phyloP scores from a whole-genome alignment of 2,888 invertebrate genomes.

The Muschampia staudingeri region DNA sequence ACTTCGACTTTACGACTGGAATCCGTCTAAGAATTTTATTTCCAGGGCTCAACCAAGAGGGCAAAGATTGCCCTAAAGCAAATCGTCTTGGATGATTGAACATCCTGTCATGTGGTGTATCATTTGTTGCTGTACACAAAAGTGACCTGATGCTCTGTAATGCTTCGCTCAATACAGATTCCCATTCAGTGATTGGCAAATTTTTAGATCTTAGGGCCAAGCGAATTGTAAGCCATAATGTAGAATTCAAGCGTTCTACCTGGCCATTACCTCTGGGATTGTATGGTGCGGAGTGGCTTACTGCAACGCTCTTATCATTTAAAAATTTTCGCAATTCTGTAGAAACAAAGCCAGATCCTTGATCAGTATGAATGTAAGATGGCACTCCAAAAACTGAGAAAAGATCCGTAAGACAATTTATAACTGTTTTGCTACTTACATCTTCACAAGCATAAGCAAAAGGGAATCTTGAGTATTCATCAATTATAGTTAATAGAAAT shows the following conservation, averaged over 20 bases:
- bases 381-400: conserved; percentile 24
- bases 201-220: background rate
- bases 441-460: conserved; percentile 28
- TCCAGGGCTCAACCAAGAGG: background rate
- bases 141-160: background rate
- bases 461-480: conserved; percentile 15
- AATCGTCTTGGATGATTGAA: conserved; percentile 2
- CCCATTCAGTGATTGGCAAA: conserved; percentile 20
- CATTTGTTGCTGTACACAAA: conserved; percentile 28
- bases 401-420: background rate
- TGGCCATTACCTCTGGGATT: conserved; percentile 3
- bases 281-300: background rate
- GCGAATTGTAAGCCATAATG: background rate
- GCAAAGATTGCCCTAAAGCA: background rate
- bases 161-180: conserved; percentile 4
- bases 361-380: conserved; percentile 15
- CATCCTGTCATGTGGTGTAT: conserved; percentile 4
- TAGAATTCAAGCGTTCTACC: background rate
- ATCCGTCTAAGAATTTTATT: conserved; percentile 3
- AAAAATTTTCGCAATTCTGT: conserved; percentile 7
- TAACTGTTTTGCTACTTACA: conserved; percentile 13
- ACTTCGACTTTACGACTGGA: background rate
- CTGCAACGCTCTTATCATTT: background rate
- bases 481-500: background rate
- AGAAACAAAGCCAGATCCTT: conserved; percentile 12